Conservation (phyloP, 2,888 invertebrate genomes). For the Notodonta ziczac region DNA sequence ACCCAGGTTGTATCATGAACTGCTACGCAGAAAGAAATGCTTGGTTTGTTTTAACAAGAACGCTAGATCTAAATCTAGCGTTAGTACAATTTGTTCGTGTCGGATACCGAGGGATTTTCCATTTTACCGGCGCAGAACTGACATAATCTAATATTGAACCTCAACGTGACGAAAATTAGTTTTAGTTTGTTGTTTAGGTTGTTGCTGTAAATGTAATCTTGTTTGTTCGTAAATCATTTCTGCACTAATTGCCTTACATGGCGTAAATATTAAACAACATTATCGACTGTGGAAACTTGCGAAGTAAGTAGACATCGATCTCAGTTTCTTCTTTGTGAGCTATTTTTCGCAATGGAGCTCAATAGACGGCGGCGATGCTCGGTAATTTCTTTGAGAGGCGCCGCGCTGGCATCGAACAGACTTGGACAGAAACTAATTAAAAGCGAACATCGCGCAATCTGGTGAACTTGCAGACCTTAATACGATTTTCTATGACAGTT, state of each 20-base stretch:
- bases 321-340: slow-evolving; percentile 36
- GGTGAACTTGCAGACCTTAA: slow-evolving; percentile 46
- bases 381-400: slow-evolving; percentile 65
- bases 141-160: slow-evolving; percentile 30
- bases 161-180: slow-evolving; percentile 31
- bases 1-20: no score
- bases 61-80: not conserved
- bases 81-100: slow-evolving; percentile 21
- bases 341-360: slow-evolving; percentile 38
- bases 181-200: slow-evolving; percentile 22
- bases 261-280: slow-evolving; percentile 15
- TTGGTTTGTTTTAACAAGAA: not conserved
- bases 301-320: slow-evolving; percentile 25
- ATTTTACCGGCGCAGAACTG: slow-evolving; percentile 15
- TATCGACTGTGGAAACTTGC: slow-evolving; percentile 28
- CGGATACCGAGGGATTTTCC: slow-evolving; percentile 21
- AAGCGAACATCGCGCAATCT: slow-evolving; percentile 68
- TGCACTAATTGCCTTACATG: slow-evolving; percentile 30
- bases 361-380: slow-evolving; percentile 36
- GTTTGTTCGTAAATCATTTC: slow-evolving; percentile 25
- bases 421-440: slow-evolving; percentile 74
- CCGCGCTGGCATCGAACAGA: slow-evolving; percentile 56
- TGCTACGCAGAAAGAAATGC: no score
- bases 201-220: slow-evolving; percentile 29
- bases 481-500: slow-evolving; percentile 41